phyloP scores from a whole-genome alignment of 2,113 vertebrate species.

The Condylura cristata region DNA sequence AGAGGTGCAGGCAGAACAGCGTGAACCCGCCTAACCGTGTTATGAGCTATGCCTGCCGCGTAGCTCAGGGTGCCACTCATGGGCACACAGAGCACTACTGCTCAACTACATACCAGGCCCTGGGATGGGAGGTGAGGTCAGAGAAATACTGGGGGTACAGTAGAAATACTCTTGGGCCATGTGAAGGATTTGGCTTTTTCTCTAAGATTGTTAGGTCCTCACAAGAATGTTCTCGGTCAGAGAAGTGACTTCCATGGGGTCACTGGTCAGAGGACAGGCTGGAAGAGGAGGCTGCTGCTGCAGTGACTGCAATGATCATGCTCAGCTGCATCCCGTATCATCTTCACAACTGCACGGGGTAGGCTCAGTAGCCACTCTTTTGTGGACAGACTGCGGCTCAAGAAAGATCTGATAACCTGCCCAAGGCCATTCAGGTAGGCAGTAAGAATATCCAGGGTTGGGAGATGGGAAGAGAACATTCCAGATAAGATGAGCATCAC shows the following conservation, averaged over 20 bases:
- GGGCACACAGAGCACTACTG: not conserved
- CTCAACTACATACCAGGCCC: not conserved
- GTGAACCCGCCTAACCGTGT: fast-evolving
- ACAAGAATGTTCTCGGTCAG: not conserved
- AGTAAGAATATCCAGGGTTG: not conserved
- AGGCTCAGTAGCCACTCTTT: not conserved
- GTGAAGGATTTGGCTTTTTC: conserved; percentile 16
- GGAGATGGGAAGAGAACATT: not conserved
- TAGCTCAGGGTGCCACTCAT: not conserved
- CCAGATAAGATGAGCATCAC: not conserved
- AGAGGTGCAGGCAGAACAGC: not conserved
- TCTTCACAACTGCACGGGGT: not conserved
- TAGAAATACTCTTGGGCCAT: not conserved
- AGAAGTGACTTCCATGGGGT: not conserved
- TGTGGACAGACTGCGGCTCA: not conserved
- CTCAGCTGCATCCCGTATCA: not conserved
- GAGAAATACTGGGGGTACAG: not conserved
- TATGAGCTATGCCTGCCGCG: not conserved
- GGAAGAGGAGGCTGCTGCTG: not conserved
- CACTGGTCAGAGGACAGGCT: not conserved
- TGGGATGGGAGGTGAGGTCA: not conserved
- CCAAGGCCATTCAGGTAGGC: not conserved
- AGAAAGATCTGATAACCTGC: not conserved
- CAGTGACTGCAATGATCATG: not conserved
- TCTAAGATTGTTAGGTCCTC: conserved; percentile 22